A percentile compares a stretch with the other conserved stretches of the same genome.
These are phyloP conservation scores for Acanthosepion pharaonis DNA, from an alignment of 2,888 invertebrate species.

Conservation along the genomic window DNA sequence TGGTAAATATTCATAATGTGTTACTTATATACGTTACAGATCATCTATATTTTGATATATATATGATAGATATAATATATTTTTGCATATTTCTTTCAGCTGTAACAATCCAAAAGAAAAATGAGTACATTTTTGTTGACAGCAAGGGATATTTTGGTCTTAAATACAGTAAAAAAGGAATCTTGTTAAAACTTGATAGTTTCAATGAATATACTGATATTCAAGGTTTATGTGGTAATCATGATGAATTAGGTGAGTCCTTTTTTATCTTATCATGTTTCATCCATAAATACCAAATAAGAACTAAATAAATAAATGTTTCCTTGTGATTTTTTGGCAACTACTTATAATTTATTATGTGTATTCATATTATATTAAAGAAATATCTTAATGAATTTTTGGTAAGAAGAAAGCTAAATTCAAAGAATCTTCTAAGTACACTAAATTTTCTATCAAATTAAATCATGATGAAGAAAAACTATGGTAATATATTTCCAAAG, in stretches of 20 bases:
- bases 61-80: neutral
- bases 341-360: neutral
- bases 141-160: neutral
- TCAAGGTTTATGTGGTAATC: neutral
- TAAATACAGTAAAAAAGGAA: neutral
- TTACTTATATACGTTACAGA: neutral
- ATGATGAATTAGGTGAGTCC: neutral
- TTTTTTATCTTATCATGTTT: neutral
- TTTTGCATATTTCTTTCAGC: neutral
- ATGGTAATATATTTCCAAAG: neutral
- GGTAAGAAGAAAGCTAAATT: neutral
- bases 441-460: neutral
- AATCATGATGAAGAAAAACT: neutral
- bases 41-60: neutral
- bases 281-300: too few species aligned
- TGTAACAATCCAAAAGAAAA: neutral
- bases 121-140: neutral
- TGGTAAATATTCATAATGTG: neutral
- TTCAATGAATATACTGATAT: neutral
- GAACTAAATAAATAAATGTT: too few species aligned
- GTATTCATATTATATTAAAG: neutral
- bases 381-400: neutral
- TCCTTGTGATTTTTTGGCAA: too few species aligned
- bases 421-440: neutral
- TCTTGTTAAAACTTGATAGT: neutral